These are phyloP conservation scores for Zaprionus capensis DNA, from an alignment of 1,140 invertebrate genomes.

Conservation along the genomic window DNA sequence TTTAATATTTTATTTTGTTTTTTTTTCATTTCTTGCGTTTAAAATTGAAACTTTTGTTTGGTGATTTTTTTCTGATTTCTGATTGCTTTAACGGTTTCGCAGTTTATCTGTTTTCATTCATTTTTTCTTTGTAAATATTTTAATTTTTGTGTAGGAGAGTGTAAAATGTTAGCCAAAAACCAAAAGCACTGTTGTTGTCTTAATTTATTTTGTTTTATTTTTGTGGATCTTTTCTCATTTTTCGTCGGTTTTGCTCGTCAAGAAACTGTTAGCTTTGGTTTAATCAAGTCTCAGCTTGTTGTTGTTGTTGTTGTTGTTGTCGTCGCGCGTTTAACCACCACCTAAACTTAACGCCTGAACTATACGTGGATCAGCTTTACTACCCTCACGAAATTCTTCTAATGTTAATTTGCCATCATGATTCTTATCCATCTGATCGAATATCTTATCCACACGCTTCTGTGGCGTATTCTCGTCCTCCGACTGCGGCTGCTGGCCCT, in stretches of 20 bases:
- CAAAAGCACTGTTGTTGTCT: constrained; percentile 40
- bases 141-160: constrained; percentile 28
- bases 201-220: constrained; percentile 36
- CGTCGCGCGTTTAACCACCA: constrained; percentile 86
- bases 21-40: constrained; percentile 13
- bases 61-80: constrained; percentile 35
- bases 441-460: constrained; percentile 98
- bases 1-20: neutral
- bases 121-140: constrained; percentile 24
- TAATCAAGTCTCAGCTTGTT: constrained; percentile 22
- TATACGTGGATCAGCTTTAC: constrained; percentile 99
- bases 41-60: constrained; percentile 34
- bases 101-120: constrained; percentile 25
- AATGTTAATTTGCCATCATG: constrained; percentile 98
- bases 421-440: constrained; percentile 99
- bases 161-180: constrained; percentile 43
- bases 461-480: constrained; percentile 98
- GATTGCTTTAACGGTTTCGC: constrained; percentile 35
- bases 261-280: constrained; percentile 22
- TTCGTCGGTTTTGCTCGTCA: constrained; percentile 20
- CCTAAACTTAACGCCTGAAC: constrained; percentile 96
- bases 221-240: constrained; percentile 25
- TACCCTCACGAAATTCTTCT: constrained; percentile 99
- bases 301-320: constrained; percentile 17
- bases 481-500: constrained; percentile 95